Base-by-base conservation (phyloP, 2,113 vertebrate genomes). In the Chamaetylas fuelleborni region DNA sequence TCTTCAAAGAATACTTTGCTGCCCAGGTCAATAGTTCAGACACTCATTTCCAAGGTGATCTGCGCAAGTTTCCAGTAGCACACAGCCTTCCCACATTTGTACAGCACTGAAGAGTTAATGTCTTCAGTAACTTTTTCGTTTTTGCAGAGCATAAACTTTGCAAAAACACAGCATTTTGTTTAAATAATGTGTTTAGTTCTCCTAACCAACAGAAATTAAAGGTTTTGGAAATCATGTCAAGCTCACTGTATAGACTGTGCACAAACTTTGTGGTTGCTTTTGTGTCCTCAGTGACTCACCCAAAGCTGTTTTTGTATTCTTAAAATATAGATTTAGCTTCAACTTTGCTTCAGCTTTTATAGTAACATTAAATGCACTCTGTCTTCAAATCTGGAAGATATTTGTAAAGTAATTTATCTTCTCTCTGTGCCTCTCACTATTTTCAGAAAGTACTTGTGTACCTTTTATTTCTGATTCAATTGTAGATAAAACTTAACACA, bases 161-260 rank as follows among this genome's bases (percentile, higher is more conserved):
- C 58, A 86, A 91, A 96, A 96, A 38, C 33, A 78, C 18, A 88
- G 50, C 34, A 64, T 93, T 96, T 93, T 93, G 56, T 85, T 96
- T 94, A 90, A 96, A 79, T 61, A 50, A 71, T 69, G 22, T 93
- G 71, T 96, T 98, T 96, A 96, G 90, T 94, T 97, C 78, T 62
- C 74, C 91, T 96, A 95, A 95, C 94, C 90, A 73, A 87, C 57
- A 96, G 73, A 97, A 98, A 98, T 95, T 96, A 97, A 97, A 95
- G 97, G 96, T 82, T 96, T 96, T 93, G 58, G 90, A 94, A 92
- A 94, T 92, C 89, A 88, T 93, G 79, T 96, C 57, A 79, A 96
- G 74, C 92, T 95, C 25, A 31, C 80, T 92, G 15, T 96, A 96
- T 96, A 96, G 96, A 95, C 86, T 40, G 4, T 79, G 90, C 94